Base-by-base conservation (phyloP, 2,888 invertebrate genomes). In the Andrena flavipes region DNA sequence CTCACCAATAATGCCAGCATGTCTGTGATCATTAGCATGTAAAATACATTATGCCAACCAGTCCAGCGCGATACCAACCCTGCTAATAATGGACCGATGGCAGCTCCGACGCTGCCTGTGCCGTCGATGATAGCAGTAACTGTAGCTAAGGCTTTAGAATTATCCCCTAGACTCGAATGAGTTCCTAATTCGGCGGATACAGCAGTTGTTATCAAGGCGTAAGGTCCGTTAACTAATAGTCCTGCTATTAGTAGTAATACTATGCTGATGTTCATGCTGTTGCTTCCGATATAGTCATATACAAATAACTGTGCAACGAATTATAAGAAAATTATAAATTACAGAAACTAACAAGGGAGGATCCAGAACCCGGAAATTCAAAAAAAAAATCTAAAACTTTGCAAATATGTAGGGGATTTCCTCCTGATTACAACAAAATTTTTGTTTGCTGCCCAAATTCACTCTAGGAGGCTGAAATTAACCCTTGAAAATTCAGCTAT, bases 61-160 rank as follows among this genome's bases (percentile, higher is more conserved):
- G 95, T 94, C 64, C 92, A 91, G 30, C 91, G 89, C 0, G 97
- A 97, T 10, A 98, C 96, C 64, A 97, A 95, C 68, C 97, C 99
- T 2, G 97, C 99, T 75, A 99, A 92, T 88, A 99, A 94, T 0
- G 99, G 99, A 0, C 99, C 99, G 26, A 99, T 95, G 0, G 99
- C 99, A 63, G 99, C 99, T 74, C 99, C 98, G 76, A 98, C 96
- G 80, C 98, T 98, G 7, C 99, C 99, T 0, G 99, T 99, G 63
- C 99, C 99, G 94, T 99, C 99, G 63, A 99, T 99, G 89, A 99
- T 99, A 29, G 99, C 98, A 0, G 99, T 98, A n/a, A 99, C 99
- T 0, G 99, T 99, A 7, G 99, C 99, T 79, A 99, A 94, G 5
- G 99, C 99, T 92, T 97, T 97, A 0, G 98, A 95, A 94, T 97